A percentile compares a stretch with the other conserved stretches of the same genome.
Evolutionary conservation across 2,888 invertebrate species (phyloP).

Genomic region (Patella caerulea): DNA sequence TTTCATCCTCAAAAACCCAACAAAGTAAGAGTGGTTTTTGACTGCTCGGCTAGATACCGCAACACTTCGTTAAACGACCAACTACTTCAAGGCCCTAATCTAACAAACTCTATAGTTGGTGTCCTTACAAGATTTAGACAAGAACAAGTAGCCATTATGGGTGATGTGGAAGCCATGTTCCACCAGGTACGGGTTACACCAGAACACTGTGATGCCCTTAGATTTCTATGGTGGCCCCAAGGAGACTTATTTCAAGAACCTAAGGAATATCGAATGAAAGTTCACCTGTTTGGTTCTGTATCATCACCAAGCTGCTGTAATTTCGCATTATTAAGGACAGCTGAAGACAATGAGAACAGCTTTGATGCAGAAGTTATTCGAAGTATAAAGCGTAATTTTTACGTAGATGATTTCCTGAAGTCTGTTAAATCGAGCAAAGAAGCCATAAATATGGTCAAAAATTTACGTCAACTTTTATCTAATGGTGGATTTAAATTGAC

Average conservation of each 20-base stretch:
- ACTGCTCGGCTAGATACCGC: conserved; percentile 33
- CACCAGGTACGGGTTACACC: not conserved
- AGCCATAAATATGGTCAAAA: conserved; percentile 14
- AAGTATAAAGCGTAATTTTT: conserved; percentile 27
- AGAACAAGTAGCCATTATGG: conserved; percentile 38
- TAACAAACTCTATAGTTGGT: conserved; percentile 39
- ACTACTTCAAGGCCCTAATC: conserved; percentile 42
- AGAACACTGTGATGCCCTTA: conserved; percentile 26
- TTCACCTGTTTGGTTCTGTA: conserved; percentile 6
- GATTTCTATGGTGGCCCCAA: conserved; percentile 38
- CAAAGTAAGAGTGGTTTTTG: conserved; percentile 31
- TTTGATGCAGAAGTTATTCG: conserved; percentile 6
- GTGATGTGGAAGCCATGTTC: conserved; percentile 36
- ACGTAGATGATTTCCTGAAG: conserved; percentile 33
- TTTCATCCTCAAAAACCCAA: conserved; percentile 14
- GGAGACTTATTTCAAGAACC: not conserved
- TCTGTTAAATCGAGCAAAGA: conserved; percentile 21
- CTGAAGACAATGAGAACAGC: not conserved
- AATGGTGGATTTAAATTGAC: conserved; percentile 23
- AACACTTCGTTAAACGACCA: conserved; percentile 36
- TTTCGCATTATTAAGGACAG: not conserved
- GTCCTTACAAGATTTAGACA: conserved; percentile 38
- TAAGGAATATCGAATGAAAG: not conserved
- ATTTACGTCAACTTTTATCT: conserved; percentile 15
- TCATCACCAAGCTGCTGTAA: conserved; percentile 14